Conservation (phyloP, 2,113 vertebrate genomes). For the Drymodes brunneopygia region DNA sequence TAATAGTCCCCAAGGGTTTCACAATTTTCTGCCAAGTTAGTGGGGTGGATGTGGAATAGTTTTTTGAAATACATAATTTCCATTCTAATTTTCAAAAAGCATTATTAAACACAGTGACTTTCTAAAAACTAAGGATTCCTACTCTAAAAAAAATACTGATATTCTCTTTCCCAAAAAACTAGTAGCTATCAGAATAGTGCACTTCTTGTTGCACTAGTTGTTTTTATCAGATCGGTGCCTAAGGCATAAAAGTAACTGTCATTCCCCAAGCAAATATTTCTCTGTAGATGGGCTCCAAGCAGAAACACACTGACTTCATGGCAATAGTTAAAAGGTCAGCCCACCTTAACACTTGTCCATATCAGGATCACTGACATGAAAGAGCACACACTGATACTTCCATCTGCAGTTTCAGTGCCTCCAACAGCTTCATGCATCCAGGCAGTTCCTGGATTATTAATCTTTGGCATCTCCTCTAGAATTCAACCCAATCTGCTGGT, state of each 20-base stretch:
- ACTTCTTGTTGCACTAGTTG: not conserved
- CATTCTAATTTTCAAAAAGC: not conserved
- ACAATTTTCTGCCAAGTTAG: not conserved
- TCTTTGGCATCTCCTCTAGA: not conserved
- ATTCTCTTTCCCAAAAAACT: not conserved
- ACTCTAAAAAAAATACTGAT: not conserved
- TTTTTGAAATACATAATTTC: not conserved
- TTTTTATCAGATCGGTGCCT: not conserved
- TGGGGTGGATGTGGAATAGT: not conserved
- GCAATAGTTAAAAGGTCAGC: not conserved
- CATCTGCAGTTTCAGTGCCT: not conserved
- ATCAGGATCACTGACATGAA: not conserved
- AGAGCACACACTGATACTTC: not conserved
- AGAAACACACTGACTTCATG: not conserved
- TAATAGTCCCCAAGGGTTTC: not conserved
- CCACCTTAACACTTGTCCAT: not conserved
- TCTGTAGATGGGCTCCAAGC: not conserved
- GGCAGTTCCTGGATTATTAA: not conserved
- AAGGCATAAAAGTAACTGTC: not conserved
- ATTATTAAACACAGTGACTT: not conserved
- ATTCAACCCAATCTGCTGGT: not conserved
- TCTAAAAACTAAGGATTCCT: not conserved
- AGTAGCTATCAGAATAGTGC: not conserved
- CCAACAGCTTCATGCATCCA: not conserved
- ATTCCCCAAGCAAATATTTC: not conserved